Percentiles rank a stretch among this genome's conserved stretches.
Evolutionary conservation across 2,113 vertebrate genomes (phyloP).

Genomic region (Saguinus midas): DNA sequence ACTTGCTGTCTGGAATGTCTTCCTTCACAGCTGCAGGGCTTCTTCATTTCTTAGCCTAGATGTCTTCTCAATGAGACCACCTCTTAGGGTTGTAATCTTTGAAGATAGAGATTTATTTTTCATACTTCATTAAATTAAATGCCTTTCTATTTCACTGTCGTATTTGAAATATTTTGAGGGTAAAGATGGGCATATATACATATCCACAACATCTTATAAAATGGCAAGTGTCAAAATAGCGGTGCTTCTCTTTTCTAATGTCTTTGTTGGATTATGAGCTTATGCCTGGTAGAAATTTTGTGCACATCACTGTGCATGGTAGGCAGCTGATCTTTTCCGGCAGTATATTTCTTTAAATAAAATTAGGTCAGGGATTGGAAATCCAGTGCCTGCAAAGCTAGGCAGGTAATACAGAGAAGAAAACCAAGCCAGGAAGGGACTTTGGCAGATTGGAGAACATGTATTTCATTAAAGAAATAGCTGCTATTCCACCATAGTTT

Average conservation of each 20-base stretch:
- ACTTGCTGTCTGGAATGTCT: neutral
- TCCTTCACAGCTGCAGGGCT: neutral
- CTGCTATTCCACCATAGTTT: neutral
- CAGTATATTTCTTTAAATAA: slow-evolving; percentile 28
- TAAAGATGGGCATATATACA: neutral
- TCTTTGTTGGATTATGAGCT: neutral
- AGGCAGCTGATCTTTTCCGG: neutral
- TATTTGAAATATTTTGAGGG: neutral
- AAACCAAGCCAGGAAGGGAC: neutral
- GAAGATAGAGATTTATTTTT: neutral
- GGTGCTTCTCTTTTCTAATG: neutral
- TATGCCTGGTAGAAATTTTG: neutral
- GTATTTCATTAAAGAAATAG: neutral
- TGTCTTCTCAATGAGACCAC: neutral
- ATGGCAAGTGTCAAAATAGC: neutral
- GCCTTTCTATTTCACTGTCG: neutral
- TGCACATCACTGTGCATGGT: neutral
- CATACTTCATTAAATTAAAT: neutral
- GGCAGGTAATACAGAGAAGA: neutral
- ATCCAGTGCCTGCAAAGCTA: neutral
- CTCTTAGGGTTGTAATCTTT: neutral
- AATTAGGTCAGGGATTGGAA: slow-evolving; percentile 20
- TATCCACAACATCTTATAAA: neutral
- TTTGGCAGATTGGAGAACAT: neutral
- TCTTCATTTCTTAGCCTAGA: neutral